Base-by-base conservation (phyloP, 2,113 vertebrate species). In the Chloropsis cyanopogon region DNA sequence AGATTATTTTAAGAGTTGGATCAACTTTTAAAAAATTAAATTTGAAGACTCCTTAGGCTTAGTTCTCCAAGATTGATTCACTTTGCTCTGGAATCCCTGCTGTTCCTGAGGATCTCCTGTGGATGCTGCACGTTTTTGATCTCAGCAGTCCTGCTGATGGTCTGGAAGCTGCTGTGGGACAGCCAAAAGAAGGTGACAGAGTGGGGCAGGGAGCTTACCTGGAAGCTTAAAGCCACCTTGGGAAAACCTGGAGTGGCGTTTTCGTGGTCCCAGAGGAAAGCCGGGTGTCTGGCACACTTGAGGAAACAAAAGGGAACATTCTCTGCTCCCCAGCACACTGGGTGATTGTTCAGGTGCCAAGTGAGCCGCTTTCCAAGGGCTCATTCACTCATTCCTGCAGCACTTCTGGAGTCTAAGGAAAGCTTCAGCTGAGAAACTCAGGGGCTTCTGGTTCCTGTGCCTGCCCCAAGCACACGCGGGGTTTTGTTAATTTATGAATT, bases 291-390 rank as follows among this genome's bases (percentile, higher is more conserved):
- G 84, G 56, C 35, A 29, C 35, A 2, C 82, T 65, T 0, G 4
- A 86, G 57, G 73, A 76, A 8, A 81, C 68, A 54, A 54, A 77
- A 73, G 69, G 77, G 73, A 54, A 37, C 6, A 5, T 39, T 64
- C 75, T 44, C 47, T 41, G 75, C 78, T 68, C 13, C 28, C 53
- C n/a, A 50, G 70, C 82, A 96, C 92, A 94, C 82, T 88, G 88
- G 5, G 26, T 0, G 13, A 70, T 92, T 95, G 96, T 94, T 87
- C 0, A 7, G 49, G 19, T 88, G 93, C 96, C 96, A 96, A 76
- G 92, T 0, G 37, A 79, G 57, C 28, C 0, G 12, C 6, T 72
- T 91, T 76, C 70, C 72, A 12, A 93, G 49, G 90, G 63, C 90
- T 88, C 88, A 53, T 85, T 93, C 52, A 85, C 66, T 25, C 14